Conservation (phyloP, 2,888 invertebrate genomes). For the Biston stratarius region DNA sequence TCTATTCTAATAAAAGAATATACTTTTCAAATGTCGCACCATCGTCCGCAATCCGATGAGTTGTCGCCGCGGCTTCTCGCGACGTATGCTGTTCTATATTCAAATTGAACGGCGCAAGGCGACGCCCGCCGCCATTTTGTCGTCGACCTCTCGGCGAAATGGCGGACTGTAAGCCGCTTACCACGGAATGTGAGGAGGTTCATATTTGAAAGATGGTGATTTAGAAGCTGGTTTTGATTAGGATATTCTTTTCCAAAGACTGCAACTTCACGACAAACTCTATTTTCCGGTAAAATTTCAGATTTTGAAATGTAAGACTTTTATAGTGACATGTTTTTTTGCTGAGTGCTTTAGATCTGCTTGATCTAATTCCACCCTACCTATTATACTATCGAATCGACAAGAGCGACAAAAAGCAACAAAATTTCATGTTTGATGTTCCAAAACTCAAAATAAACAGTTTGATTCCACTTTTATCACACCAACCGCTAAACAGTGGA, state of each 20-base stretch:
- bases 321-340: too few relatives aligned
- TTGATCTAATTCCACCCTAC: too few relatives aligned
- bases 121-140: slow-evolving; percentile 81
- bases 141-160: slow-evolving; percentile 59
- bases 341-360: too few relatives aligned
- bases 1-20: slow-evolving; percentile 71
- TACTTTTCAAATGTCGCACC: slow-evolving; percentile 83
- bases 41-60: slow-evolving; percentile 85
- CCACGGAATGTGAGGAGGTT: slow-evolving; percentile 64
- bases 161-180: slow-evolving; percentile 62
- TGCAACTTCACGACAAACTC: not conserved
- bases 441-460: too few relatives aligned
- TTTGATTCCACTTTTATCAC: too few relatives aligned
- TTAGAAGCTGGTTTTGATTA: slow-evolving; percentile 40
- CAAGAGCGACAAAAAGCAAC: too few relatives aligned
- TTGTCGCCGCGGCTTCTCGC: slow-evolving; percentile 80
- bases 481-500: too few relatives aligned
- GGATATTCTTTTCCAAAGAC: slow-evolving; percentile 5
- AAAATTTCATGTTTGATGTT: too few relatives aligned
- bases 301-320: too few relatives aligned
- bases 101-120: slow-evolving; percentile 79
- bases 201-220: slow-evolving; percentile 56
- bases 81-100: slow-evolving; percentile 86
- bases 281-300: too few relatives aligned
- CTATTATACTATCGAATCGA: too few relatives aligned